Base-by-base conservation (phyloP, 2,888 invertebrate genomes). In the Resseliella maxima region DNA sequence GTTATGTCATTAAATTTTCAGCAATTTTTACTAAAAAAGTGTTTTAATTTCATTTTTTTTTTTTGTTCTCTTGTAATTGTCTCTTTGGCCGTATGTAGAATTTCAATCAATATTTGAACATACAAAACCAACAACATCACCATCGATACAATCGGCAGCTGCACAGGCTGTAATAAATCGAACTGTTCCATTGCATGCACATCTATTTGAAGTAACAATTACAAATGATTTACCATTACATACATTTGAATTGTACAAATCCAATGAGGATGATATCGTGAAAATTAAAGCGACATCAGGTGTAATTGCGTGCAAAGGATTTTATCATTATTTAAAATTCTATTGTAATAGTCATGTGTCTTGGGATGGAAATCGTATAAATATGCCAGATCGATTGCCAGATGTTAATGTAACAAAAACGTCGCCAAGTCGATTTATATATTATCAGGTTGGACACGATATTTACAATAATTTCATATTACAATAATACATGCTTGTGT, bases 301-400 rank as follows among this genome's bases (percentile, higher is more conserved):
- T 0, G 95, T 97, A 0, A 95, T 96, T 0, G 96, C 94, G 0
- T 93, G 96, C 0, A 95, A 95, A 93, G 98, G 96, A 0, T 95
- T 98, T 89, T 94, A 98, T 90, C 94, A 96, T 90, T 98, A 96
- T 89, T 91, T 98, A 59, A 97, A 97, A 90, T 94, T 95, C 89
- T 95, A 93, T 89, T 95, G 96, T 90, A 93, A 94, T 87, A 94
- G 94, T 88, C 98, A 97, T 89, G 92, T 98, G 50, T 95, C 96
- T 0, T 99, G 98, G 98, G 96, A 96, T 89, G 95, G 94, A 0
- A 90, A 92, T 86, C 94, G 94, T 87, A 90, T 96, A 0, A 88
- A 90, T 6, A 90, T 96, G 50, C 94, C 95, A 0, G 86, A 89
- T 0, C 88, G 91, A 18, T 91, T 95, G 18, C 95, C 95, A 0